Evolutionary conservation across 1,140 invertebrate species (phyloP).

Genomic region (Cydia strobilella): DNA sequence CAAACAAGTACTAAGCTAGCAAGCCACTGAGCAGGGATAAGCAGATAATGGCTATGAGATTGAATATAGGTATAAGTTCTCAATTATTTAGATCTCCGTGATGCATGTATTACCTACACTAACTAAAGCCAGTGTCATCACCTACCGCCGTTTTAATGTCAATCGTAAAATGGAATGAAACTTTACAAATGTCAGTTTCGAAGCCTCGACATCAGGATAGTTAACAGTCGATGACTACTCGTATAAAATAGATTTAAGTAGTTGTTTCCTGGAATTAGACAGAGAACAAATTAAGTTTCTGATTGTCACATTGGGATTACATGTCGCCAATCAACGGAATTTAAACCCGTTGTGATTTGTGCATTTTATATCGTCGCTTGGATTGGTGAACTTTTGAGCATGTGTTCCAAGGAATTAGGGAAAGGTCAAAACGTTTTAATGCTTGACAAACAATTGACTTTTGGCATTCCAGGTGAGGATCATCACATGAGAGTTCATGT

Average conservation of each 20-base stretch:
- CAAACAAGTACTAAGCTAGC: too few species aligned
- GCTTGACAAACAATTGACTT: too few species aligned
- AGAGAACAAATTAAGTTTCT: neutral
- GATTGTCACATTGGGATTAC: slow-evolving; percentile 12
- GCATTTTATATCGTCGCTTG: neutral
- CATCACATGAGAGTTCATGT: too few species aligned
- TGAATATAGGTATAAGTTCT: neutral
- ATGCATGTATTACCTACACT: neutral
- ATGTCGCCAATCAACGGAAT: neutral
- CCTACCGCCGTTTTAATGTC: slow-evolving; percentile 9
- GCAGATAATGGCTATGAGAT: neutral
- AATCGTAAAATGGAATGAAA: slow-evolving; percentile 17
- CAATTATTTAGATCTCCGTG: neutral
- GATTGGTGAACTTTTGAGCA: neutral
- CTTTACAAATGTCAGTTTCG: neutral
- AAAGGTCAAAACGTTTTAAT: neutral
- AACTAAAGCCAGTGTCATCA: slow-evolving; percentile 7
- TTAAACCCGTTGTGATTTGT: neutral
- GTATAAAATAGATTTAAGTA: slow-evolving; percentile 7
- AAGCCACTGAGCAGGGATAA: too few species aligned
- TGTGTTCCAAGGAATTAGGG: neutral
- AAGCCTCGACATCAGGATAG: neutral
- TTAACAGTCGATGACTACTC: slow-evolving; percentile 5
- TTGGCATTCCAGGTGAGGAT: too few species aligned
- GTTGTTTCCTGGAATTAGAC: neutral